Base-by-base conservation (phyloP, 1,140 invertebrate species). In the Scaptomyza montana region DNA sequence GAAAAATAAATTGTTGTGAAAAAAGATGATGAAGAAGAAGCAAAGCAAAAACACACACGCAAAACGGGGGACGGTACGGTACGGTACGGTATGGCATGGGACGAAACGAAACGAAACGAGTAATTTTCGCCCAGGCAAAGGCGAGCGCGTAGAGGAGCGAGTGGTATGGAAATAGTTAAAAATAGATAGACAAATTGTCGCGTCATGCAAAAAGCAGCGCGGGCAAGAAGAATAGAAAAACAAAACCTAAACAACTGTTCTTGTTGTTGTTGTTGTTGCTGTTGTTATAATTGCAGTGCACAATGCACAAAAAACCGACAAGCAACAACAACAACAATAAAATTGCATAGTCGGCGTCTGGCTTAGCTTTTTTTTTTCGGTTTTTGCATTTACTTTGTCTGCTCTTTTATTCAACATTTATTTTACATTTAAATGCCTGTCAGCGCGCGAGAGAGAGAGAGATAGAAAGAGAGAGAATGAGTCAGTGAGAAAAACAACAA, bases 151-250 rank as follows among this genome's bases (percentile, higher is more conserved):
- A 21, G 43, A 12, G 39, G 71, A 30, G 39, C 9, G 43, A 57
- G 43, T 53, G 55, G 57, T 56, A 46, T 8, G 51, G 59, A 65
- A 56, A 59, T 74, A 70, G 60, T 57, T 85, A 85, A 74, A 85
- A 85, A 85, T 85, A 85, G 81, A 85, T 71, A 85, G 81, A 85
- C 81, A 85, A 85, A 86, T 85, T 85, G 81, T 85, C 81, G 81
- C 81, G 81, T 85, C 81, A 85, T 86, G 74, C 63, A 62, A 61
- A 74, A 64, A 54, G 53, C 70, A 25, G 21, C 21, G 50, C 49
- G 63, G 41, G 43, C 46, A 63, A 43, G 9, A 39, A 43, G 59
- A 41, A 66, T 54, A 72, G 53, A 30, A 70, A 77, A 65, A 33
- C 30, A 33, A 74, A 65, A 54, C 16, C 33, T 16, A 57, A 63